Evolutionary conservation across 2,113 vertebrate species (phyloP), one percentile per base, ranked within the genome.

Genomic region (Xenopus borealis): DNA sequence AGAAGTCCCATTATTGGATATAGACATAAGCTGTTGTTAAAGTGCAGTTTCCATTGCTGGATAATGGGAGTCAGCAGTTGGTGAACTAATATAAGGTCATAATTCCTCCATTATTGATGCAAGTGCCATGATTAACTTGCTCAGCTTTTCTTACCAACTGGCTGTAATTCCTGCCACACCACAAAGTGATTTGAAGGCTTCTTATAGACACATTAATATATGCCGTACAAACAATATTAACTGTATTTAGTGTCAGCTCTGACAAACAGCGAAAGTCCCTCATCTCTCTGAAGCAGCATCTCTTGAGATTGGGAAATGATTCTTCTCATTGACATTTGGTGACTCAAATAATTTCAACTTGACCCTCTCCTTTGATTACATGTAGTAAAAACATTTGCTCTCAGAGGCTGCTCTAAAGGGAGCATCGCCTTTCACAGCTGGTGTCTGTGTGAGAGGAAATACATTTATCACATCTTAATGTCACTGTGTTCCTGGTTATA

Each of bases 271-370:
- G 61, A 20, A 52, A 68, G 13, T 20, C 45, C 55, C 16, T 7
- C 8, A 66, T 47, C 13, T 47, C 13, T 7, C n/a, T 27, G 23
- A 27, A 27, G 33, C 59, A 30, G 17, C 53, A 17, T 74, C 72
- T 59, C 57, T 52, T 1, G 47, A 69, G 47, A 12, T 30, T 16
- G 6, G 2, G 16, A 62, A 63, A 76, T 63, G 18, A 63, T 55
- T 69, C 61, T 76, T 73, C 58, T 55, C 59, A 30, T 53, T 76
- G 66, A 76, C 73, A 69, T 69, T 75, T 76, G 44, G 44, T 62
- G 50, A 46, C 30, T 30, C 27, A 45, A 47, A 68, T 12, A 13
- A 62, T 62, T 71, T 75, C 44, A 53, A 45, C 45, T 59, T 61
- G 65, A 75, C 65, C 57, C 57, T 55, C 17, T 14, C 44, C 57